Percentiles rank a stretch among this genome's conserved stretches.
Conservation (phyloP, 2,888 invertebrate genomes). For the Catocala fraxini region DNA sequence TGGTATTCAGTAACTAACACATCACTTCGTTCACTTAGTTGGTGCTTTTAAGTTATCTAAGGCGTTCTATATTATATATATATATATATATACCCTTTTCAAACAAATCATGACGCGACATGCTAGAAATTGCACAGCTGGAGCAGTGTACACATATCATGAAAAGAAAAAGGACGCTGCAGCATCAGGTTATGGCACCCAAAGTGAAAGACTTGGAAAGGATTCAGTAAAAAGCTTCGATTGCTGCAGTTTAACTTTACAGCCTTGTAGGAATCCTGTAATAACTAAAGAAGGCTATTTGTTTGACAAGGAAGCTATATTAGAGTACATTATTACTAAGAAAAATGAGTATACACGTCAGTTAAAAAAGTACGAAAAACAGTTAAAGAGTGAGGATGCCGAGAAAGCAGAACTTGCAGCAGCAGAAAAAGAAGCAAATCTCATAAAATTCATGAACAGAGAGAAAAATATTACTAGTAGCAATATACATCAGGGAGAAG, state of each 20-base stretch:
- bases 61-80: too few species aligned
- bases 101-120: constrained; percentile 94
- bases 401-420: constrained; percentile 91
- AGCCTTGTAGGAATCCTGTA: constrained; percentile 98
- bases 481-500: constrained; percentile 61
- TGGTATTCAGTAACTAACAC: too few species aligned
- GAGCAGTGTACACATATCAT: constrained; percentile 99
- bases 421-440: constrained; percentile 91
- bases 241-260: constrained; percentile 98
- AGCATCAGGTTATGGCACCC: constrained; percentile 97
- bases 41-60: too few species aligned
- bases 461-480: constrained; percentile 92
- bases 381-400: constrained; percentile 92
- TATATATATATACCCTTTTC: too few species aligned
- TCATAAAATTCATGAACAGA: constrained; percentile 93
- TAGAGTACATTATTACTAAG: constrained; percentile 97
- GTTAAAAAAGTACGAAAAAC: constrained; percentile 96
- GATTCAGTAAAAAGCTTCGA: constrained; percentile 98
- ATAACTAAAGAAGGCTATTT: constrained; percentile 95
- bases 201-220: constrained; percentile 95
- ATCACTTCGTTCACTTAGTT: too few species aligned
- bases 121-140: constrained; percentile 99
- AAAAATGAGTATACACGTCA: constrained; percentile 96
- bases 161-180: constrained; percentile 98
- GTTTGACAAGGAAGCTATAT: constrained; percentile 98